phyloP scores from a whole-genome alignment of 2,888 invertebrate genomes.

The Brassicogethes aeneus region DNA sequence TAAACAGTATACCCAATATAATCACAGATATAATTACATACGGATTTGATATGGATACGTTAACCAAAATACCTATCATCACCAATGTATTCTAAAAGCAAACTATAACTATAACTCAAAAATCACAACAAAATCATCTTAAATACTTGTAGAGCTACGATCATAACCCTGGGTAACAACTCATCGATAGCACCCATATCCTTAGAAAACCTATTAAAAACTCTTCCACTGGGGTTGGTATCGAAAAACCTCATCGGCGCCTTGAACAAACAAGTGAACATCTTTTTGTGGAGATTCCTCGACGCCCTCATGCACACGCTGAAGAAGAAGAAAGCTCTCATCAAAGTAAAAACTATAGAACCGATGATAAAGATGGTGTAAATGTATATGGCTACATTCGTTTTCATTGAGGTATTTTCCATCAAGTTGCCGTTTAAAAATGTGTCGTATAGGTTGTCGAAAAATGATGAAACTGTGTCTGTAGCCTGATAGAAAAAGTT shows the following conservation, averaged over 20 bases:
- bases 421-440: constrained; percentile 9
- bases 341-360: constrained; percentile 50
- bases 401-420: constrained; percentile 15
- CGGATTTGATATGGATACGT: constrained; percentile 58
- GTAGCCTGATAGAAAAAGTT: not conserved
- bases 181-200: constrained; percentile 60
- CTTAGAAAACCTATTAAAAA: constrained; percentile 69
- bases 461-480: not conserved
- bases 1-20: constrained; percentile 53
- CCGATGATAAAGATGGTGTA: constrained; percentile 49
- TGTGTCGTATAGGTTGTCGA: constrained; percentile 12
- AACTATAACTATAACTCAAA: constrained; percentile 31
- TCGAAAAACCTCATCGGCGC: constrained; percentile 76
- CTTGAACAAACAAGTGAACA: constrained; percentile 62
- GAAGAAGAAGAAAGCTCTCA: constrained; percentile 60
- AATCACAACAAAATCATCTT: not conserved
- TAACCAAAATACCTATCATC: constrained; percentile 55
- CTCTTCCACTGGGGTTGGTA: constrained; percentile 67
- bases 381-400: constrained; percentile 31
- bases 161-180: constrained; percentile 44
- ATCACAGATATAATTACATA: constrained; percentile 51
- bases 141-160: constrained; percentile 49
- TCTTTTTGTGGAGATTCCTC: constrained; percentile 61
- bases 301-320: constrained; percentile 69
- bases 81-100: no score